Evolutionary conservation across 2,797 vertebrate genomes (phyloP).

Genomic region (Rhynchonycteris naso): DNA sequence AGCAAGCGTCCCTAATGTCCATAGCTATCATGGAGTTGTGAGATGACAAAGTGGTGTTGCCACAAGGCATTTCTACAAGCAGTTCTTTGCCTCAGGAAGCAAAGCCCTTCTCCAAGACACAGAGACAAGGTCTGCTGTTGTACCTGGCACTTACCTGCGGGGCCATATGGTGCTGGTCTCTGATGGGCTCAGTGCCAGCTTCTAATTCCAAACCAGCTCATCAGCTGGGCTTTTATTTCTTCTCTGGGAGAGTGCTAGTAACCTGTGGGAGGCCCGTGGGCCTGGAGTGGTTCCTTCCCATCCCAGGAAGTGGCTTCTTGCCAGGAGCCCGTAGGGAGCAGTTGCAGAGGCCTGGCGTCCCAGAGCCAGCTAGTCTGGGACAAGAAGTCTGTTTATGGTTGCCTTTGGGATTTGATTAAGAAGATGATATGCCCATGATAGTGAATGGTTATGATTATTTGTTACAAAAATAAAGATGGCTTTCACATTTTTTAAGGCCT

Average conservation of each 20-base stretch:
- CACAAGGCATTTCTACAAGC: not conserved
- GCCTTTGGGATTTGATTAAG: slow-evolving; percentile 7
- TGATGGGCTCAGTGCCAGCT: not conserved
- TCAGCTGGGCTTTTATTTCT: slow-evolving; percentile 43
- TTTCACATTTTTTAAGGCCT: slow-evolving; percentile 13
- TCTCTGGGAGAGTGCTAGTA: slow-evolving; percentile 67
- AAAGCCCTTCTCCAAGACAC: not conserved
- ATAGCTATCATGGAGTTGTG: not conserved
- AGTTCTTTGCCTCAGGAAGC: not conserved
- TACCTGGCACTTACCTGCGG: not conserved
- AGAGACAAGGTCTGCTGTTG: not conserved
- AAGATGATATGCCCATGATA: not conserved
- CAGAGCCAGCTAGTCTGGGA: not conserved
- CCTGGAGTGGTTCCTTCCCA: not conserved
- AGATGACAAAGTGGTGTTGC: not conserved
- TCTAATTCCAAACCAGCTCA: not conserved
- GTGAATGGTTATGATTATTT: not conserved
- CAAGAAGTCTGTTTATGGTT: not conserved
- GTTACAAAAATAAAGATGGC: slow-evolving; percentile 40
- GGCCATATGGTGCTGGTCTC: not conserved
- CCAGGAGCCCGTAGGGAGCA: not conserved
- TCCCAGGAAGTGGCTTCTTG: not conserved
- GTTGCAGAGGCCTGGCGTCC: not conserved
- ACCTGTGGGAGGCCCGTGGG: slow-evolving; percentile 64
- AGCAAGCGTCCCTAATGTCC: not conserved